Conservation (phyloP, 2,797 vertebrate species). For the Hoplostethus atlanticus region DNA sequence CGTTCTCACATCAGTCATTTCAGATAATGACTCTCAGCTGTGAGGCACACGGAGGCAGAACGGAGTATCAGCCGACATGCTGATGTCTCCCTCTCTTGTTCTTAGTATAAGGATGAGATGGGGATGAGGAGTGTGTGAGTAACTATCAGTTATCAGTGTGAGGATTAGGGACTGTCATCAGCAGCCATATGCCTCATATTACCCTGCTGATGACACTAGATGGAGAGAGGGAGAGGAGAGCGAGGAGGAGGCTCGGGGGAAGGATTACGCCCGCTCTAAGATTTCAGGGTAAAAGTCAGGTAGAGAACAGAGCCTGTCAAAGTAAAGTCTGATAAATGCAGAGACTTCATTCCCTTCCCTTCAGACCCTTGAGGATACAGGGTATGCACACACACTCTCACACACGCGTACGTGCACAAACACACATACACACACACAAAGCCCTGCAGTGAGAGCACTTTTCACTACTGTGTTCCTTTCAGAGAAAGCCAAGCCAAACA, state of each 20-base stretch:
- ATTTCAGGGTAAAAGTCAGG: conserved; percentile 80
- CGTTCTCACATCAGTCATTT: conserved; percentile 68
- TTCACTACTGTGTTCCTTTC: conserved; percentile 45
- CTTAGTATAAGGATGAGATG: conserved; percentile 57
- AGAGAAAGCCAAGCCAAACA: conserved; percentile 63
- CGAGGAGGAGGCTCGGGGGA: conserved; percentile 60
- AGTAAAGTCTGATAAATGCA: conserved; percentile 63
- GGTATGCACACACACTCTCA: conserved; percentile 24
- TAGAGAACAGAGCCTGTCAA: conserved; percentile 74
- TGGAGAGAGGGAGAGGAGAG: conserved; percentile 52
- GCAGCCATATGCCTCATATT: conserved; percentile 78
- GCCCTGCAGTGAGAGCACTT: conserved; percentile 47
- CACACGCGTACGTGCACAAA: conserved; percentile 15
- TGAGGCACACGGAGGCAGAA: conserved; percentile 42
- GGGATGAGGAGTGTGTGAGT: conserved; percentile 64
- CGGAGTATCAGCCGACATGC: conserved; percentile 50
- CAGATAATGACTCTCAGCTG: conserved; percentile 72
- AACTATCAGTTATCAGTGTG: conserved; percentile 76
- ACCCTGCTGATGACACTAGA: conserved; percentile 77
- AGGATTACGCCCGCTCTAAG: conserved; percentile 74
- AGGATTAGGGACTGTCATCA: conserved; percentile 81
- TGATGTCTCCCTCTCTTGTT: conserved; percentile 56
- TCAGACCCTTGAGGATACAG: not conserved
- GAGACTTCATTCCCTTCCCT: conserved; percentile 11
- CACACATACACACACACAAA: conserved; percentile 25